phyloP scores from a whole-genome alignment of 2,797 vertebrate species.

The Myripristis murdjan region DNA sequence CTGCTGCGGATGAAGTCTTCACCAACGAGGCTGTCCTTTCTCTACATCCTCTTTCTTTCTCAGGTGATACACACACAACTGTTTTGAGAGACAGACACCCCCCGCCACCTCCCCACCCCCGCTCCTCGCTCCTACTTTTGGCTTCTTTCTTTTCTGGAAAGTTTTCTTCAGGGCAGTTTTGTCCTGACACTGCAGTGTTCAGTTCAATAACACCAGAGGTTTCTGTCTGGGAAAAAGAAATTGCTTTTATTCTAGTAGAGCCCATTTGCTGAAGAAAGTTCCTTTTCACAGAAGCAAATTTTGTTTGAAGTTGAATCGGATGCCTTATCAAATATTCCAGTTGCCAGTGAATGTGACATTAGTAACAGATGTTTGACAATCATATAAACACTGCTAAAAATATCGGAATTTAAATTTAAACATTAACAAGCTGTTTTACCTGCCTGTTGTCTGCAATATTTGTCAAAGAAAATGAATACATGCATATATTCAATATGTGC shows the following conservation, averaged over 20 bases:
- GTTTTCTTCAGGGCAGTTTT: constrained; percentile 51
- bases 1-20: constrained; percentile 50
- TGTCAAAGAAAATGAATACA: too few relatives aligned
- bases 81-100: constrained; percentile 32
- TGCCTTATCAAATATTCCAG: constrained; percentile 27
- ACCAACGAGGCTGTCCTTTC: constrained; percentile 23
- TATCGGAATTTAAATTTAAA: background rate
- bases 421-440: background rate
- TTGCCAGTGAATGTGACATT: constrained; percentile 4
- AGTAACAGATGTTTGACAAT: background rate
- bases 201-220: constrained; percentile 27
- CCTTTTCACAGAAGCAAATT: constrained; percentile 31
- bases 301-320: constrained; percentile 30
- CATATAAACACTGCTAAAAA: background rate
- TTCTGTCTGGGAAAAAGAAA: constrained; percentile 12
- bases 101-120: too few relatives aligned
- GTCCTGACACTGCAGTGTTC: constrained; percentile 26
- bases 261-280: constrained; percentile 27
- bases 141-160: constrained; percentile 29
- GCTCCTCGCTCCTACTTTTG: constrained; percentile 16
- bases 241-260: constrained; percentile 32
- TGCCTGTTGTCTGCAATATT: too few relatives aligned
- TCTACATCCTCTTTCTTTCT: constrained; percentile 42
- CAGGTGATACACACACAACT: constrained; percentile 39
- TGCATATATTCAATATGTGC: too few relatives aligned